Evolutionary conservation across 1,140 invertebrate genomes (phyloP), one percentile per base, ranked within the genome.

Genomic region (Leptestheria dahalacensis): DNA sequence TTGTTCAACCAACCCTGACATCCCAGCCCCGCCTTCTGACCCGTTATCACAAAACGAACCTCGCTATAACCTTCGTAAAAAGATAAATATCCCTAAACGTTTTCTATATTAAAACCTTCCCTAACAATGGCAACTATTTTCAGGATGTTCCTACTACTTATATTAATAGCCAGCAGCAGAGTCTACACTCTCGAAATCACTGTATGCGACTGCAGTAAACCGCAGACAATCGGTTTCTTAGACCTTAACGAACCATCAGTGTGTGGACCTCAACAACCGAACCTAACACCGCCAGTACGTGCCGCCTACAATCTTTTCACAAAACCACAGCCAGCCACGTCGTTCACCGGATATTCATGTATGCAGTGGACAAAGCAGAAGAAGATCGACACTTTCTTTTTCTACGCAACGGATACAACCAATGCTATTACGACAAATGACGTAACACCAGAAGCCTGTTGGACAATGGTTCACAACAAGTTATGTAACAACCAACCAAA

Each of bases 171-270:
- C n/a, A n/a, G n/a, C n/a, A n/a, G n/a, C n/a, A n/a, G n/a, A n/a
- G n/a, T n/a, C n/a, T n/a, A n/a, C n/a, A n/a, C n/a, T n/a, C n/a
- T 49, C 18, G 48, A 49, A 15, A 49, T 49, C 48, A 49, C 48
- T 20, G 15, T 23, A 49, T 49, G 48, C 48, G 48, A 49, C 15
- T 49, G 48, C 15, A 23, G 23, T 3, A 49, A 49, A 6, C 48
- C 48, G 3, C 3, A 20, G 6, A 20, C 23, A n/a, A 49, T 49
- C 23, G 48, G 48, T 3, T 6, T 49, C 3, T 3, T 49, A n/a
- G 48, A 49, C 48, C 2, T 15, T 3, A 23, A 12, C 12, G 48
- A 49, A 12, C 48, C 48, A 6, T 6, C 3, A 6, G 6, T 49
- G 6, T 49, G 48, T 12, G n/a, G n/a, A n/a, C n/a, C n/a, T n/a